Evolutionary conservation across 2,888 invertebrate species (phyloP).

Genomic region (Steinernema hermaphroditum): DNA sequence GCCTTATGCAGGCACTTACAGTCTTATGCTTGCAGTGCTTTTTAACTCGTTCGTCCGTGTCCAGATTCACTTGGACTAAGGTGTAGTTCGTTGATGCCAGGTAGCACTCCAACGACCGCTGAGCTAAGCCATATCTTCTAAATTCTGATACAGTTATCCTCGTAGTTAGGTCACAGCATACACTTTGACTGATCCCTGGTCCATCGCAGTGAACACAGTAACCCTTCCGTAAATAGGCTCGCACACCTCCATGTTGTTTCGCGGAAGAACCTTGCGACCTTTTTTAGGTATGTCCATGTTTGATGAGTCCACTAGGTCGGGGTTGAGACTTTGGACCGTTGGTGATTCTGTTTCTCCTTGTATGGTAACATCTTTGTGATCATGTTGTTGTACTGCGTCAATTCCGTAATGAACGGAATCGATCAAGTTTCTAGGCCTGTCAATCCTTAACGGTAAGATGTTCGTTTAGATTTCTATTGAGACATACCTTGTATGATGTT

Average conservation of each 20-base stretch:
- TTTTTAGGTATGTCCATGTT: no score
- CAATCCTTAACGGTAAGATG: no score
- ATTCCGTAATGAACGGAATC: no score
- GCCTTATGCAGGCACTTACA: no score
- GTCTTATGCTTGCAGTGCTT: slow-evolving; percentile 50
- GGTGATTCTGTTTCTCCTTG: no score
- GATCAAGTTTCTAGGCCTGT: no score
- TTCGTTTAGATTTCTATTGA: no score
- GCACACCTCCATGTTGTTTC: slow-evolving; percentile 50
- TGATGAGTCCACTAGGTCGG: no score
- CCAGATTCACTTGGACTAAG: slow-evolving; percentile 56
- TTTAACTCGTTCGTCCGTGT: slow-evolving; percentile 52
- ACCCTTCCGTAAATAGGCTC: slow-evolving; percentile 49
- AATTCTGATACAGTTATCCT: neutral
- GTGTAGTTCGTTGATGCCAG: slow-evolving; percentile 57
- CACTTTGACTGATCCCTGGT: slow-evolving; percentile 26
- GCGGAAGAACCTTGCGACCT: neutral
- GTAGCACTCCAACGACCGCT: slow-evolving; percentile 59
- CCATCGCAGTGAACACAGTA: slow-evolving; percentile 33
- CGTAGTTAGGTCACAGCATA: neutral
- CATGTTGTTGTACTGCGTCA: no score
- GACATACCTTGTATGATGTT: no score
- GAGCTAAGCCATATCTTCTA: slow-evolving; percentile 61
- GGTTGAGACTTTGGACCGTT: no score
- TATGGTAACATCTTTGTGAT: no score